Evolutionary conservation across 2,888 invertebrate species (phyloP).

Genomic region (Aproaerema taeniolella): DNA sequence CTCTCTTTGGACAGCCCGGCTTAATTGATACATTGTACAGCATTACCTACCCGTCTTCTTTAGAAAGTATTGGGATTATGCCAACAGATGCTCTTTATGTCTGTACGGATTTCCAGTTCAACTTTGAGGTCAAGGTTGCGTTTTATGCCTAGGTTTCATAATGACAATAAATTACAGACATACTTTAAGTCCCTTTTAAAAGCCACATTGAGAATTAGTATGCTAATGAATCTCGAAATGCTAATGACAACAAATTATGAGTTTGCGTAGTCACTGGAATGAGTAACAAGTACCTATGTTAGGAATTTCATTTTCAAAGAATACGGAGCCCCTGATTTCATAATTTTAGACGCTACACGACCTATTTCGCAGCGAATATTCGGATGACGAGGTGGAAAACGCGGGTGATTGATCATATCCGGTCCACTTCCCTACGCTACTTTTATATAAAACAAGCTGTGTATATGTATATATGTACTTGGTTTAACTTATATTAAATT

Average conservation of each 20-base stretch:
- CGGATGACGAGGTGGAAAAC: neutral
- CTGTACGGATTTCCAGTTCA: slow-evolving; percentile 47
- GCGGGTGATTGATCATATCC: slow-evolving; percentile 6
- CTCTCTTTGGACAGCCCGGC: slow-evolving; percentile 29
- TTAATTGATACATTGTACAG: slow-evolving; percentile 56
- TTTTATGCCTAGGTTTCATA: neutral
- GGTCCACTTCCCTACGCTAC: too few relatives aligned
- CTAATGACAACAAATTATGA: neutral
- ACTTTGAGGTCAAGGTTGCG: slow-evolving; percentile 48
- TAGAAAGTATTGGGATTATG: slow-evolving; percentile 60
- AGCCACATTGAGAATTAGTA: too few relatives aligned
- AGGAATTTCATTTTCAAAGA: too few relatives aligned
- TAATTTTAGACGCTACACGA: neutral
- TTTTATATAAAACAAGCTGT: too few relatives aligned
- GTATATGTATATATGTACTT: too few relatives aligned
- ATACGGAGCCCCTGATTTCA: too few relatives aligned
- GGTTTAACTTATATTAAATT: too few relatives aligned
- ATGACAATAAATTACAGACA: neutral
- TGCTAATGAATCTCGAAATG: neutral
- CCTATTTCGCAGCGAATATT: neutral
- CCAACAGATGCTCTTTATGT: slow-evolving; percentile 54
- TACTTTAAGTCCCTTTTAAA: too few relatives aligned
- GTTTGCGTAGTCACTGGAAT: neutral
- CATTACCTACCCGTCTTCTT: slow-evolving; percentile 55
- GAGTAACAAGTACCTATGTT: too few relatives aligned